Percentiles rank a stretch among this genome's conserved stretches.
phyloP scores from a whole-genome alignment of 2,797 vertebrate species.

The Amniataba percoides region DNA sequence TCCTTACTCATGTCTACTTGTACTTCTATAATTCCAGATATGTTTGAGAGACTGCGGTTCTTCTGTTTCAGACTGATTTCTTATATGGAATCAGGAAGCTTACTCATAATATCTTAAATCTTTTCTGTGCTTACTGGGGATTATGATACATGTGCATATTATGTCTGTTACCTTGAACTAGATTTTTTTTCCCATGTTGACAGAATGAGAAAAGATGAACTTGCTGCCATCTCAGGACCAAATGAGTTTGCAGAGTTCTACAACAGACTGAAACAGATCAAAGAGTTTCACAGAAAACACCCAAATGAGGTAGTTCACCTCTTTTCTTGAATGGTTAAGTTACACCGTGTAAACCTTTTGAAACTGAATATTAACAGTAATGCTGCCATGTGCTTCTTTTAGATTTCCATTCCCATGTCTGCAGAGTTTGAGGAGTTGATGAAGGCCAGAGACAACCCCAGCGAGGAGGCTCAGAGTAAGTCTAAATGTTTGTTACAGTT shows the following conservation, averaged over 20 bases:
- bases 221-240: conserved; percentile 96
- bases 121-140: neutral
- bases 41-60: neutral
- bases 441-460: conserved; percentile 96
- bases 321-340: fast-evolving
- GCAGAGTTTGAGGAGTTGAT: conserved; percentile 97
- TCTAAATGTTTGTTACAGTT: neutral
- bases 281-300: conserved; percentile 98
- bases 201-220: conserved; percentile 95
- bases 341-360: fast-evolving
- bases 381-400: neutral
- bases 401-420: conserved; percentile 99
- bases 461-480: conserved; percentile 97
- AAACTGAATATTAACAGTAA: fast-evolving
- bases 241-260: conserved; percentile 99
- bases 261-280: conserved; percentile 97
- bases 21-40: neutral
- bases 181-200: neutral
- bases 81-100: too few species aligned
- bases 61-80: too few species aligned
- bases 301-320: conserved; percentile 91
- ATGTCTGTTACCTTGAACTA: neutral
- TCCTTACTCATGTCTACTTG: neutral
- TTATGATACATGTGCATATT: neutral
- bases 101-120: neutral